Evolutionary conservation across 1,140 invertebrate species (phyloP).

Genomic region (Achatina immaculata): DNA sequence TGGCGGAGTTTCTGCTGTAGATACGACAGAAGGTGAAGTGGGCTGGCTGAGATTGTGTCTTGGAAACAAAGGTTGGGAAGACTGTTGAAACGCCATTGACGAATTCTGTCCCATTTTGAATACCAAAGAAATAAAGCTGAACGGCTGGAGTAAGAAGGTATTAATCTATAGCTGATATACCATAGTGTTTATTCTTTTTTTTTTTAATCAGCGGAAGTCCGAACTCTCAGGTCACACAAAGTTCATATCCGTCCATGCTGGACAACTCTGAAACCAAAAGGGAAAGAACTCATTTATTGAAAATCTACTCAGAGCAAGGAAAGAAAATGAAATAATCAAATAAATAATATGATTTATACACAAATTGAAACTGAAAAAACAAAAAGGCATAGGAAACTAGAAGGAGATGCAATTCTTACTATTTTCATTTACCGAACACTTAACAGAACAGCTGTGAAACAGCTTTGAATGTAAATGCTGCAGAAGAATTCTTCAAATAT

Average conservation of each 20-base stretch:
- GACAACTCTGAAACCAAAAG: background rate
- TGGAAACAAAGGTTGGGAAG: background rate
- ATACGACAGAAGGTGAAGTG: background rate
- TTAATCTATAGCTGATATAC: background rate
- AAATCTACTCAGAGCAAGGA: no score
- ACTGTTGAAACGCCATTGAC: background rate
- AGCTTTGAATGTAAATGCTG: no score
- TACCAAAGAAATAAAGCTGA: background rate
- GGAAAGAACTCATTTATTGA: background rate
- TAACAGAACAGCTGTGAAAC: no score
- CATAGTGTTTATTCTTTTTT: background rate
- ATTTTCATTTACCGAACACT: no score
- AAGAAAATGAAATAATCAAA: no score
- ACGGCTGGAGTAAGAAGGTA: background rate
- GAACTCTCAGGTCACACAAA: background rate
- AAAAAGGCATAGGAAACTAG: no score
- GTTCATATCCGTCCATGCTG: no score
- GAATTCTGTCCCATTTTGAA: constrained; percentile 29
- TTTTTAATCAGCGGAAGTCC: background rate
- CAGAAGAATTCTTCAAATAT: no score
- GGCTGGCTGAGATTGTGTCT: background rate
- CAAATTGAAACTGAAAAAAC: no score
- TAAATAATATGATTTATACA: no score
- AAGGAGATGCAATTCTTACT: no score
- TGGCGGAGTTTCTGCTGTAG: constrained; percentile 17